A percentile compares a stretch with the other conserved stretches of the same genome.
These are phyloP conservation scores for Laupala kohalensis DNA, from an alignment of 1,140 invertebrate genomes.

Conservation along the genomic window DNA sequence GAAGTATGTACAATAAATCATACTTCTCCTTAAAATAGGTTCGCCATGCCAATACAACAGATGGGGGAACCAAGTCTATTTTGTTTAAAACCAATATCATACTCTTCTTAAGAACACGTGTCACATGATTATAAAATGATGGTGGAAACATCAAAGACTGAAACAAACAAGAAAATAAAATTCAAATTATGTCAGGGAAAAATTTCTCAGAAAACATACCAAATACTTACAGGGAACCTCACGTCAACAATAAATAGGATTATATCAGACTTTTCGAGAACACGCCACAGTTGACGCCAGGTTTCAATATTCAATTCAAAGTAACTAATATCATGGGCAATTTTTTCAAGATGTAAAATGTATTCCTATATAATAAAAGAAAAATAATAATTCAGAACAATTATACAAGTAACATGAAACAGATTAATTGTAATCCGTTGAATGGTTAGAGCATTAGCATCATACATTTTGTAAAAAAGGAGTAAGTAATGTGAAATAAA, in stretches of 20 bases:
- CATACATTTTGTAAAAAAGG: no score
- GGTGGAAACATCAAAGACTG: slow-evolving; percentile 77
- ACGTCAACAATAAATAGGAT: slow-evolving; percentile 75
- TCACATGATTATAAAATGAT: slow-evolving; percentile 69
- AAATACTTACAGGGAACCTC: slow-evolving; percentile 54
- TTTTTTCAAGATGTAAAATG: slow-evolving; percentile 36
- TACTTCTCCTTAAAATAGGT: slow-evolving; percentile 60
- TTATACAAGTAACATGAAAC: no score
- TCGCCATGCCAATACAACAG: slow-evolving; percentile 77
- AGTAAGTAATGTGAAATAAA: no score
- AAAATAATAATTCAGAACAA: no score
- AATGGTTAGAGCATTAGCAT: no score
- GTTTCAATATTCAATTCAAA: slow-evolving; percentile 88
- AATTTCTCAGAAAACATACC: neutral
- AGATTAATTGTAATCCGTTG: no score
- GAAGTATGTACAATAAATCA: slow-evolving; percentile 60
- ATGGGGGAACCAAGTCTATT: slow-evolving; percentile 71
- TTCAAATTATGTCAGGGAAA: neutral
- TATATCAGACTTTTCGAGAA: slow-evolving; percentile 81
- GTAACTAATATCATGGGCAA: slow-evolving; percentile 42
- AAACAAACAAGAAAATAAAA: slow-evolving; percentile 8
- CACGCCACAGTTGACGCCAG: slow-evolving; percentile 86
- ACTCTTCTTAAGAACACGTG: slow-evolving; percentile 56
- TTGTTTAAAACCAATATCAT: slow-evolving; percentile 87
- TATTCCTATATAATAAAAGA: slow-evolving; percentile 38